Conservation (phyloP, 2,888 invertebrate genomes). For the Protophormia terraenovae region DNA sequence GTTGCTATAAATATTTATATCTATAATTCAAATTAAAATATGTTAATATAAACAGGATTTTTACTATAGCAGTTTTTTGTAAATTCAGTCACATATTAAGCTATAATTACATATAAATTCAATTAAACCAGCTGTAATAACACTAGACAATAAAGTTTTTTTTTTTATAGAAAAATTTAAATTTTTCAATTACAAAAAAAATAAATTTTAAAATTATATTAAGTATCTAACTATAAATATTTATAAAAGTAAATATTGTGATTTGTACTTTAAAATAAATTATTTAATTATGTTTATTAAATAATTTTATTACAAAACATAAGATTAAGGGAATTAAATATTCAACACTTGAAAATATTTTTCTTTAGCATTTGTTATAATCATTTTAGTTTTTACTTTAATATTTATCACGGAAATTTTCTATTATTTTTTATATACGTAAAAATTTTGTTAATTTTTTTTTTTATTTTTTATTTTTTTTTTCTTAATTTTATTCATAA, state of each 20-base stretch:
- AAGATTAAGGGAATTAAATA: too few relatives aligned
- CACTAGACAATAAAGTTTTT: neutral
- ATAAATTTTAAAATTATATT: too few relatives aligned
- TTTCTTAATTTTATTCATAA: neutral
- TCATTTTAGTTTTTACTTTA: too few relatives aligned
- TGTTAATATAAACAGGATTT: constrained; percentile 33
- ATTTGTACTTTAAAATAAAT: too few relatives aligned
- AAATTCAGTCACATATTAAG: constrained; percentile 52
- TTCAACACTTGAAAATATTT: too few relatives aligned
- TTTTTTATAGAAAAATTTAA: neutral
- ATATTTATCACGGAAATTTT: too few relatives aligned
- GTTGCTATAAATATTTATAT: neutral
- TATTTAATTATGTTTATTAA: too few relatives aligned
- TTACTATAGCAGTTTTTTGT: constrained; percentile 8
- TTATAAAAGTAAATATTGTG: too few relatives aligned
- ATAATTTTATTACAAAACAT: too few relatives aligned
- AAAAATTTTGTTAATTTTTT: neutral
- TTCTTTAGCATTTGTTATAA: too few relatives aligned
- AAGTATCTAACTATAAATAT: too few relatives aligned
- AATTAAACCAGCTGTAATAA: constrained; percentile 50
- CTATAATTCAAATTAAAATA: constrained; percentile 54
- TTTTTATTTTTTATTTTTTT: too few relatives aligned
- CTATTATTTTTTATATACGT: neutral
- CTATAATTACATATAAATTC: constrained; percentile 61
- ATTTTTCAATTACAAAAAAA: constrained; percentile 10